Evolutionary conservation across 1,140 invertebrate genomes (phyloP).

Genomic region (Dinoponera quadriceps): DNA sequence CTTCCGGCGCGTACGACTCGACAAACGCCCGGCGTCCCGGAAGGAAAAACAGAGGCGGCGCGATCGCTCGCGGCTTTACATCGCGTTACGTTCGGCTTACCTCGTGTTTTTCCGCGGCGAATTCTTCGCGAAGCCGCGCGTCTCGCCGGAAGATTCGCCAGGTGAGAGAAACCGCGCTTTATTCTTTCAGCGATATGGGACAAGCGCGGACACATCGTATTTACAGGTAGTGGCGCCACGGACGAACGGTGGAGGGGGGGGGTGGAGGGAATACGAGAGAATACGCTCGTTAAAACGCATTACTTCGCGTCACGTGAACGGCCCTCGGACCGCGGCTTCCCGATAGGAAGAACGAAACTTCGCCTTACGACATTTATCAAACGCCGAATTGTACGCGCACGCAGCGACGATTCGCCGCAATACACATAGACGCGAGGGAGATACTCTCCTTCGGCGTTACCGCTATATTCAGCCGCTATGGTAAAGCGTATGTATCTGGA

Average conservation of each 20-base stretch:
- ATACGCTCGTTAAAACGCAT: constrained; percentile 24
- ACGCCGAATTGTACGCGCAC: constrained; percentile 13
- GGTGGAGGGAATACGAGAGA: background rate
- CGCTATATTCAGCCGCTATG: constrained; percentile 20
- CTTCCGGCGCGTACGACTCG: background rate
- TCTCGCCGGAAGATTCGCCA: too few relatives aligned
- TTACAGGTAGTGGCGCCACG: constrained; percentile 3
- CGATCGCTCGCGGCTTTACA: background rate
- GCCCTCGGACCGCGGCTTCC: background rate
- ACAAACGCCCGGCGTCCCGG: constrained; percentile 5
- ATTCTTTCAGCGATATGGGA: background rate
- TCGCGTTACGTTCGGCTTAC: background rate
- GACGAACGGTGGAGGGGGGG: background rate
- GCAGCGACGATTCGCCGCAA: constrained; percentile 18
- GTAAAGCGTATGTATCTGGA: constrained; percentile 9
- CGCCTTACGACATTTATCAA: constrained; percentile 27
- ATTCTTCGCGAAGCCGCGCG: background rate
- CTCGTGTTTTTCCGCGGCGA: background rate
- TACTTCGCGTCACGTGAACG: background rate
- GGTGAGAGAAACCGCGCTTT: too few relatives aligned
- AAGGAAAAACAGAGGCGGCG: background rate
- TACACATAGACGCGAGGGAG: constrained; percentile 5
- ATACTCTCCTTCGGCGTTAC: constrained; percentile 27
- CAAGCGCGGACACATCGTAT: constrained; percentile 16
- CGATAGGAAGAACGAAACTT: background rate